Conservation (phyloP, 2,888 invertebrate genomes). For the Cryptophagus acutangulus region DNA sequence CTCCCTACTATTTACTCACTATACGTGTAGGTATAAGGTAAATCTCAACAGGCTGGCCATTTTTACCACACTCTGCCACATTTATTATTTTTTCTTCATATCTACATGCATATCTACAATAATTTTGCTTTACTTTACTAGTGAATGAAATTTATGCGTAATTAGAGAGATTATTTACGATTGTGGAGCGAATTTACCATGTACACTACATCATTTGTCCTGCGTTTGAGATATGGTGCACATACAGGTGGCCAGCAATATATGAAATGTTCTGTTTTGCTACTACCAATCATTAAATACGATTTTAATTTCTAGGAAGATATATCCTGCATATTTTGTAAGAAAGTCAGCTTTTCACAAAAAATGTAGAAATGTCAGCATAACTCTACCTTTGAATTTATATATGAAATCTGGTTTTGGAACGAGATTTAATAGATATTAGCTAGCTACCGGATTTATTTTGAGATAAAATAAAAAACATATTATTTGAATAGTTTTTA, state of each 20-base stretch:
- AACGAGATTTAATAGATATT: too few relatives aligned
- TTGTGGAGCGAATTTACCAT: slow-evolving; percentile 15
- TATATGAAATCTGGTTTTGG: too few relatives aligned
- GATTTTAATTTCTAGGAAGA: slow-evolving; percentile 9
- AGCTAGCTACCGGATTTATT: too few relatives aligned
- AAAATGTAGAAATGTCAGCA: neutral
- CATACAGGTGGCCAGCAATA: slow-evolving; percentile 16
- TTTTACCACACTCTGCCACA: too few relatives aligned
- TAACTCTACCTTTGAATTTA: too few relatives aligned
- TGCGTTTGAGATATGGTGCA: slow-evolving; percentile 16
- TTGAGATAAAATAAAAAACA: too few relatives aligned
- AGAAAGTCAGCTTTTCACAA: slow-evolving; percentile 1
- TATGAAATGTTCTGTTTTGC: slow-evolving; percentile 13
- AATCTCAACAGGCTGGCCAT: too few relatives aligned
- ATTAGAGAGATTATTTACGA: slow-evolving; percentile 22
- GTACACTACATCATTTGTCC: slow-evolving; percentile 18
- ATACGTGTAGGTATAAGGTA: too few relatives aligned
- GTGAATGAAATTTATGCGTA: slow-evolving; percentile 22
- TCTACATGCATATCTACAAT: slow-evolving; percentile 6
- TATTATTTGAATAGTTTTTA: too few relatives aligned
- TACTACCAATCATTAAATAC: slow-evolving; percentile 15
- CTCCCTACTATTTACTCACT: too few relatives aligned
- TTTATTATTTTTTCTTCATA: too few relatives aligned
- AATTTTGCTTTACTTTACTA: slow-evolving; percentile 13
- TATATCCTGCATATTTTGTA: slow-evolving; percentile 2